Conservation (phyloP, 37 sponge, comb jelly and placozoan species). For the Ephydatia muelleri region DNA sequence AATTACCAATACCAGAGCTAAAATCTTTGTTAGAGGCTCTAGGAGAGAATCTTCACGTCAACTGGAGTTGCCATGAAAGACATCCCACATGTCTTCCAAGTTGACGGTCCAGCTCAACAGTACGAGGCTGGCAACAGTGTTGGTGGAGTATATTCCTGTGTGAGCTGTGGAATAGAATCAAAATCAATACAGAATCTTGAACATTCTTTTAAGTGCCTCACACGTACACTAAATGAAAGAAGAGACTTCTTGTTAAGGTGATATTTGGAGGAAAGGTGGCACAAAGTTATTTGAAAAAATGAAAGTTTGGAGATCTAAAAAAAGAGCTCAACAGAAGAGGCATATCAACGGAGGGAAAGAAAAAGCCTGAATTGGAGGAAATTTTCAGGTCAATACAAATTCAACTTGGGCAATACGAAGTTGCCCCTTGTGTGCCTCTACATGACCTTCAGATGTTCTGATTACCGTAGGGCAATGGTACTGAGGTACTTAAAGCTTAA, state of each 20-base stretch:
- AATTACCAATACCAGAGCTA: background rate
- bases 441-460: constrained; percentile 15
- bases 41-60: background rate
- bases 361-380: constrained; percentile 16
- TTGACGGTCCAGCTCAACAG: constrained; percentile 25
- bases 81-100: constrained; percentile 19
- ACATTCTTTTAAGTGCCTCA: background rate
- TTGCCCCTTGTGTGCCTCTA: constrained; percentile 13
- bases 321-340: constrained; percentile 23
- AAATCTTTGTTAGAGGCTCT: background rate
- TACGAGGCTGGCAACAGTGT: constrained; percentile 29
- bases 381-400: background rate
- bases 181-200: constrained; percentile 20
- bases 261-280: constrained; percentile 13
- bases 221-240: constrained; percentile 6
- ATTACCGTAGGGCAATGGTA: constrained; percentile 13
- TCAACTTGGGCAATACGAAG: constrained; percentile 1
- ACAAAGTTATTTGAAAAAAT: background rate
- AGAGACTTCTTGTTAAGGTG: constrained; percentile 24
- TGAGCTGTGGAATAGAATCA: constrained; percentile 3
- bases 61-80: constrained; percentile 5
- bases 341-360: background rate
- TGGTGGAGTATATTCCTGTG: constrained; percentile 40
- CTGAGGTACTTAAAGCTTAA: constrained; percentile 1
- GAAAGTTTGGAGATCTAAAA: constrained; percentile 21